phyloP scores from a whole-genome alignment of 2,113 vertebrate species.

The Myotis lucifugus region DNA sequence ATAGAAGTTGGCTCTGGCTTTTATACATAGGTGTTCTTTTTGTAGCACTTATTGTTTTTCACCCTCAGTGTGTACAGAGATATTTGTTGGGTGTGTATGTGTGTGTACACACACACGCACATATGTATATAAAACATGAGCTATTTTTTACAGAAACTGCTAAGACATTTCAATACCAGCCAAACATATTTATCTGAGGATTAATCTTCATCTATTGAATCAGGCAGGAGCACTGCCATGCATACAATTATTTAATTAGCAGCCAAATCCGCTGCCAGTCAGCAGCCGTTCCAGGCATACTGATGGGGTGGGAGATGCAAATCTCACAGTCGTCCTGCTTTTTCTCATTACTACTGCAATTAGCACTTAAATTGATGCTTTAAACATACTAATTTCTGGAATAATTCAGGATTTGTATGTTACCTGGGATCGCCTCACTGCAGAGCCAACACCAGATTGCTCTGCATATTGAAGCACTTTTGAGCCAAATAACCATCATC shows the following conservation, averaged over 20 bases:
- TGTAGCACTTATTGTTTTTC: conserved; percentile 55
- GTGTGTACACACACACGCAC: neutral
- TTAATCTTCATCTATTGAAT: conserved; percentile 97
- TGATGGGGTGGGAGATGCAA: conserved; percentile 94
- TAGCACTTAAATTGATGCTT: conserved; percentile 98
- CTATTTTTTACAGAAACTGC: conserved; percentile 90
- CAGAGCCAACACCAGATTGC: conserved; percentile 90
- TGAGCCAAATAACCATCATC: conserved; percentile 93
- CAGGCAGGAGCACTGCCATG: conserved; percentile 94
- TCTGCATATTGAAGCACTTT: conserved; percentile 93
- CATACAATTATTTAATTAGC: conserved; percentile 99
- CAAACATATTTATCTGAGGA: conserved; percentile 99
- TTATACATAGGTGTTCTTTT: neutral
- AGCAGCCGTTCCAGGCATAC: conserved; percentile 90
- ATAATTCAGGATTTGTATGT: conserved; percentile 96
- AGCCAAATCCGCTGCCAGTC: conserved; percentile 92
- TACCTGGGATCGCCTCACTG: conserved; percentile 91
- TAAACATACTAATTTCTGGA: conserved; percentile 95
- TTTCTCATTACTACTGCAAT: conserved; percentile 98
- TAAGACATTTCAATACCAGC: conserved; percentile 92
- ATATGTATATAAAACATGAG: conserved; percentile 78
- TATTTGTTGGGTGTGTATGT: conserved; percentile 6
- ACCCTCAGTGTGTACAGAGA: conserved; percentile 28
- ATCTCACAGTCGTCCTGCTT: conserved; percentile 92
- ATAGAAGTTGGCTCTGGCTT: conserved; percentile 28